These are phyloP conservation scores for Callyntrura guangdongensis DNA, from an alignment of 2,888 invertebrate species.

Conservation along the genomic window DNA sequence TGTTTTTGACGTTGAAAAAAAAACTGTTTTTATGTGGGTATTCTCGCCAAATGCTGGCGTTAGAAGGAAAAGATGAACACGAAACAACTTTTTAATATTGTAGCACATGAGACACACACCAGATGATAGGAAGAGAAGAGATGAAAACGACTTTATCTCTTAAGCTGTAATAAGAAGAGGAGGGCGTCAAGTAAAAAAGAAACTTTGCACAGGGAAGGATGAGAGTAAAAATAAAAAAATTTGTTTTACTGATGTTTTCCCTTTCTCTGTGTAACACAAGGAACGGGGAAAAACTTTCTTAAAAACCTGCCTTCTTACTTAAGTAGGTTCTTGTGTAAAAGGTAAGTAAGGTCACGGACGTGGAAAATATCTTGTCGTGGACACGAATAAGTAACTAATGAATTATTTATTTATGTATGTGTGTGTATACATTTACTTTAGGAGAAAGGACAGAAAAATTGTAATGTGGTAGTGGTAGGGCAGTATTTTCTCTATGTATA, in stretches of 20 bases:
- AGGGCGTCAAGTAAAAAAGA: background rate
- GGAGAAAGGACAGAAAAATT: slow-evolving; percentile 13
- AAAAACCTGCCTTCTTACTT: slow-evolving; percentile 16
- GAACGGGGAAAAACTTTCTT: slow-evolving; percentile 24
- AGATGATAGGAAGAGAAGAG: slow-evolving; percentile 25
- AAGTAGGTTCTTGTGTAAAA: slow-evolving; percentile 49
- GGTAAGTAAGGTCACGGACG: slow-evolving; percentile 77
- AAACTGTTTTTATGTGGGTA: slow-evolving; percentile 24
- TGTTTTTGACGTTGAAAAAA: slow-evolving; percentile 14
- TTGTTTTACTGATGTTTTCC: slow-evolving; percentile 34
- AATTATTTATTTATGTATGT: slow-evolving; percentile 49
- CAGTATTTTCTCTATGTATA: background rate
- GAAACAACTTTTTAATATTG: slow-evolving; percentile 54
- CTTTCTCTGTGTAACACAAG: background rate
- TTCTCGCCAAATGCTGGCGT: background rate
- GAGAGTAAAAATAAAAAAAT: slow-evolving; percentile 16
- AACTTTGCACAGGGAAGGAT: background rate
- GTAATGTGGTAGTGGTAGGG: background rate
- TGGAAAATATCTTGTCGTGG: slow-evolving; percentile 67
- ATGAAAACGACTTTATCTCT: slow-evolving; percentile 54
- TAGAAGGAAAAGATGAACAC: slow-evolving; percentile 11
- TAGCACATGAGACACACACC: slow-evolving; percentile 50
- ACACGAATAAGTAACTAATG: slow-evolving; percentile 41
- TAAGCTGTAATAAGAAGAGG: slow-evolving; percentile 15
- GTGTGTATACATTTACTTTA: slow-evolving; percentile 10